Conservation (phyloP, 2,797 vertebrate genomes). For the Danio kyathit region DNA sequence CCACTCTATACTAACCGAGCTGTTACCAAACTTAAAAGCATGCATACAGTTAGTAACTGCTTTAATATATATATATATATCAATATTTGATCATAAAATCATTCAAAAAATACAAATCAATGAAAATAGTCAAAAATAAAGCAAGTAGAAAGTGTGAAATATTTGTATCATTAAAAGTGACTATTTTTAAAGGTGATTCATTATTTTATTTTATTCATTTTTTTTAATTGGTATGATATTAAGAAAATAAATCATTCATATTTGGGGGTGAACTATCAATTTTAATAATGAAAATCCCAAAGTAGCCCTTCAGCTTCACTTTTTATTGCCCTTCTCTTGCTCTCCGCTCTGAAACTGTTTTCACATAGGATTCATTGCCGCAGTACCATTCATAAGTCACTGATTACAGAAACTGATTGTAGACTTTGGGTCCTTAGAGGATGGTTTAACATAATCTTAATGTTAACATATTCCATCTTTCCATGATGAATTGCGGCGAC, state of each 20-base stretch:
- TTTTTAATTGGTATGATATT: background rate
- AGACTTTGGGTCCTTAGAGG: conserved; percentile 57
- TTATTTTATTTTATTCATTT: too few relatives aligned
- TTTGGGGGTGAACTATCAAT: background rate
- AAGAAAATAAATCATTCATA: background rate
- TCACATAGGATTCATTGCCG: conserved; percentile 65
- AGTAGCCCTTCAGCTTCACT: background rate
- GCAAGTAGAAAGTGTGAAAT: too few relatives aligned
- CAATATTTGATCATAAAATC: too few relatives aligned
- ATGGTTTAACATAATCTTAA: conserved; percentile 68
- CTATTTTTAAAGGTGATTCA: too few relatives aligned
- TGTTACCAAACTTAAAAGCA: too few relatives aligned
- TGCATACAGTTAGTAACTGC: too few relatives aligned
- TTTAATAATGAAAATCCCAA: background rate
- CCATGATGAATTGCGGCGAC: conserved; percentile 66
- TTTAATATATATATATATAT: too few relatives aligned
- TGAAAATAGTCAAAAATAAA: too few relatives aligned
- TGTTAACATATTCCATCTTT: conserved; percentile 71
- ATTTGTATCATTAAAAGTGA: too few relatives aligned
- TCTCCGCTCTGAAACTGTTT: conserved; percentile 28
- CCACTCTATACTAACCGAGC: too few relatives aligned
- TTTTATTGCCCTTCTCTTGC: conserved; percentile 36
- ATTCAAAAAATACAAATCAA: too few relatives aligned
- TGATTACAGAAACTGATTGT: conserved; percentile 62
- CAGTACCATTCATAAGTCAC: conserved; percentile 68